Conservation (phyloP, 2,888 invertebrate species). For the Erynnis tages region DNA sequence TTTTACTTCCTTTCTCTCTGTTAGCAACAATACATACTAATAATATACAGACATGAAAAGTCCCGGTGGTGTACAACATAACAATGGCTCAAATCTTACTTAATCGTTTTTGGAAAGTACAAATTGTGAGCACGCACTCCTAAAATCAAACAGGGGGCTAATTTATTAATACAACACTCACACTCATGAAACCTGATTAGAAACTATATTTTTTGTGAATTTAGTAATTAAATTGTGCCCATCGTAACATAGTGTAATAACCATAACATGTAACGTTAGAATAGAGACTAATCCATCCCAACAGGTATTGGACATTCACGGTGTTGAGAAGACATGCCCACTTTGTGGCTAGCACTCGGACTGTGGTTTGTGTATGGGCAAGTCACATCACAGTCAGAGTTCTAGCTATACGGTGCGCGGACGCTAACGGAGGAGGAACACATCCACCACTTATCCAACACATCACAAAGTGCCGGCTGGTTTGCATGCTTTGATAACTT, state of each 20-base stretch:
- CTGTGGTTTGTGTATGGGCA: constrained; percentile 89
- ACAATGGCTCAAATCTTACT: too few species aligned
- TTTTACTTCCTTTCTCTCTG: too few species aligned
- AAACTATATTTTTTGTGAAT: too few species aligned
- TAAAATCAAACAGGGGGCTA: too few species aligned
- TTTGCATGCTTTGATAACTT: constrained; percentile 34
- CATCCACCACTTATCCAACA: background rate
- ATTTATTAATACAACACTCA: too few species aligned
- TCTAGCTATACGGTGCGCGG: constrained; percentile 88
- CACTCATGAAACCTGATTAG: too few species aligned
- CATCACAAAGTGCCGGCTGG: constrained; percentile 1
- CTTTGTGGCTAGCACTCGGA: constrained; percentile 85
- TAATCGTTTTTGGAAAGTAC: too few species aligned
- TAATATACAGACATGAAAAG: too few species aligned
- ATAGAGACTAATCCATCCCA: constrained; percentile 16
- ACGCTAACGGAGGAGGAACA: constrained; percentile 13
- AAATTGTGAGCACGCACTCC: too few species aligned
- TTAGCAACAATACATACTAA: too few species aligned
- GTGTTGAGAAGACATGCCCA: constrained; percentile 38
- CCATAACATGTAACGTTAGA: constrained; percentile 5
- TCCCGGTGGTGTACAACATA: too few species aligned
- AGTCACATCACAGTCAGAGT: constrained; percentile 97
- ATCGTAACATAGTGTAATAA: background rate
- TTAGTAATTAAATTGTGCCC: too few species aligned
- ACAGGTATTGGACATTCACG: constrained; percentile 14